A percentile compares a stretch with the other conserved stretches of the same genome.
These are phyloP conservation scores for Papilio glaucus DNA, from an alignment of 1,140 invertebrate species.

Conservation along the genomic window DNA sequence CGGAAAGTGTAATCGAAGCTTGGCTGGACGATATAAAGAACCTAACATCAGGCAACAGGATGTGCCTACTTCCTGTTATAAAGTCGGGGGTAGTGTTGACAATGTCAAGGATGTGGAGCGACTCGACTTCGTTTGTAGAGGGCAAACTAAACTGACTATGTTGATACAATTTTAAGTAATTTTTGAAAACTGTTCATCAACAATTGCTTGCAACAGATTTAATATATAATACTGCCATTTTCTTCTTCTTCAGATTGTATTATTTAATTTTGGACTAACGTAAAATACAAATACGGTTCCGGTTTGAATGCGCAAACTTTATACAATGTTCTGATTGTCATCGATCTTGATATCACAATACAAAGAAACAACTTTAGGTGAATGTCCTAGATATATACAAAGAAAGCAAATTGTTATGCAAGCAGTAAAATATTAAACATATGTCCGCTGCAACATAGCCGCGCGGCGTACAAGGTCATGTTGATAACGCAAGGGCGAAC, in stretches of 20 bases:
- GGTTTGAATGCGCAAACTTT: no score
- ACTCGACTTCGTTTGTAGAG: not conserved
- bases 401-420: not conserved
- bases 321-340: not conserved
- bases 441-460: not conserved
- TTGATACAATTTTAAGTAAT: not conserved
- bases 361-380: not conserved
- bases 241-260: no score
- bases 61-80: slow-evolving; percentile 2
- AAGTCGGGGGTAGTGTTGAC: slow-evolving; percentile 9
- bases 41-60: not conserved
- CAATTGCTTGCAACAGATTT: no score
- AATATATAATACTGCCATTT: no score
- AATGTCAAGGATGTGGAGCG: slow-evolving; percentile 22
- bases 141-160: not conserved
- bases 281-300: no score
- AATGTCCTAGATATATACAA: not conserved
- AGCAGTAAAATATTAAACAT: not conserved
- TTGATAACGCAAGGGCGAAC: slow-evolving; percentile 45
- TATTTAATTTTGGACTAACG: no score
- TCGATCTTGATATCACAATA: not conserved
- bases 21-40: no score
- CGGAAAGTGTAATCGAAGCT: no score
- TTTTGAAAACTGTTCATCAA: no score
- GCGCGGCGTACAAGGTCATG: slow-evolving; percentile 38